Conservation (phyloP, 2,797 vertebrate genomes). For the Chelmon rostratus region DNA sequence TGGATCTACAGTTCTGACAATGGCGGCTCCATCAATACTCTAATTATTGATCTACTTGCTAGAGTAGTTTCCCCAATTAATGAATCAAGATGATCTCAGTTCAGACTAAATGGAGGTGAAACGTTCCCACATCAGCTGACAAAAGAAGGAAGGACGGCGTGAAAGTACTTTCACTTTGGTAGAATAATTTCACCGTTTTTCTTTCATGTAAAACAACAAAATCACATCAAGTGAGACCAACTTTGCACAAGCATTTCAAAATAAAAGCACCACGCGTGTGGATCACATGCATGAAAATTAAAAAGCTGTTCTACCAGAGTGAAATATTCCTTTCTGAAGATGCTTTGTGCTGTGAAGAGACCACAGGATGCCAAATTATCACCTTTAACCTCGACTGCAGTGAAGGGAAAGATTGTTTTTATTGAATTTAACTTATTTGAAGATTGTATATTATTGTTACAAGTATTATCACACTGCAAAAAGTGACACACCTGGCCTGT, state of each 20-base stretch:
- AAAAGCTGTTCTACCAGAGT: slow-evolving; percentile 27
- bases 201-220: slow-evolving; percentile 10
- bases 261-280: slow-evolving; percentile 2
- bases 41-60: not conserved
- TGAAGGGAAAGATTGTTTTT: slow-evolving; percentile 65
- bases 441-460: slow-evolving; percentile 77
- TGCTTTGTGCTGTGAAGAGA: slow-evolving; percentile 33
- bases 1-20: slow-evolving; percentile 6
- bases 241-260: slow-evolving; percentile 16
- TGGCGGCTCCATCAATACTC: not conserved
- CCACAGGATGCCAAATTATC: slow-evolving; percentile 49
- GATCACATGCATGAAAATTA: slow-evolving; percentile 19
- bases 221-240: not conserved
- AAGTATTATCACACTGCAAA: slow-evolving; percentile 57
- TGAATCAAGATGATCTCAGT: not conserved
- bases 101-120: not conserved
- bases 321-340: slow-evolving; percentile 18
- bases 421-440: slow-evolving; percentile 58
- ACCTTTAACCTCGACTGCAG: slow-evolving; percentile 40
- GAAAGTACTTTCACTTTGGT: slow-evolving; percentile 19
- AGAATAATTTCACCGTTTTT: slow-evolving; percentile 19
- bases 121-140: not conserved
- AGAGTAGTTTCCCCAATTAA: not conserved
- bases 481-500: not conserved
- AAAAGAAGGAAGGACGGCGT: not conserved